Evolutionary conservation across 2,797 vertebrate genomes (phyloP).

Genomic region (Sciurus vulgaris): DNA sequence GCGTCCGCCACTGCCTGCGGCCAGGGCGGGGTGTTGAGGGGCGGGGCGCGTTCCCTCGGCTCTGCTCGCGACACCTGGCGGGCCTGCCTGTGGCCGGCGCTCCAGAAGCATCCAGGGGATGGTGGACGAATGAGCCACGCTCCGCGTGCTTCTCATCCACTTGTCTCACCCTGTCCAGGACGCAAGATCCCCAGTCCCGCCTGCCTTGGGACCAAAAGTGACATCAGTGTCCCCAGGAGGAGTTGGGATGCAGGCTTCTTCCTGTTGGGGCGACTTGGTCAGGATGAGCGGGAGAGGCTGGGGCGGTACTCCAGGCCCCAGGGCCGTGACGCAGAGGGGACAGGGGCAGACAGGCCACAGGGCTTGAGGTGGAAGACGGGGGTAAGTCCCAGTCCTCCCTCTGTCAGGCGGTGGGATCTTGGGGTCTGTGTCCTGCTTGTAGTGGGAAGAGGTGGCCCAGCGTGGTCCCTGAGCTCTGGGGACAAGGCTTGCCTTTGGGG

Average conservation of each 20-base stretch:
- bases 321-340: fast-evolving
- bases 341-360: not conserved
- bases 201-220: too few species aligned
- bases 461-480: not conserved
- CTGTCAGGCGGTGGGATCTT: fast-evolving
- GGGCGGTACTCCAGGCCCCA: not conserved
- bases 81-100: not conserved
- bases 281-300: not conserved
- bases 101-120: not conserved
- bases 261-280: not conserved
- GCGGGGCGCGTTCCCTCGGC: not conserved
- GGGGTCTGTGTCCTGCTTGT: fast-evolving
- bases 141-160: not conserved
- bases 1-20: not conserved
- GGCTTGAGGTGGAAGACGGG: not conserved
- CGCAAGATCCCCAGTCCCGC: not conserved
- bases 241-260: not conserved
- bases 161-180: fast-evolving
- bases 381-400: not conserved
- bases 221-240: not conserved
- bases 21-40: not conserved
- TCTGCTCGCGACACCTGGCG: not conserved
- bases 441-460: not conserved
- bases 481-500: not conserved
- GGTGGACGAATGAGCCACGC: too few species aligned